Evolutionary conservation across 2,888 invertebrate genomes (phyloP).

Genomic region (Orgyia antiqua): DNA sequence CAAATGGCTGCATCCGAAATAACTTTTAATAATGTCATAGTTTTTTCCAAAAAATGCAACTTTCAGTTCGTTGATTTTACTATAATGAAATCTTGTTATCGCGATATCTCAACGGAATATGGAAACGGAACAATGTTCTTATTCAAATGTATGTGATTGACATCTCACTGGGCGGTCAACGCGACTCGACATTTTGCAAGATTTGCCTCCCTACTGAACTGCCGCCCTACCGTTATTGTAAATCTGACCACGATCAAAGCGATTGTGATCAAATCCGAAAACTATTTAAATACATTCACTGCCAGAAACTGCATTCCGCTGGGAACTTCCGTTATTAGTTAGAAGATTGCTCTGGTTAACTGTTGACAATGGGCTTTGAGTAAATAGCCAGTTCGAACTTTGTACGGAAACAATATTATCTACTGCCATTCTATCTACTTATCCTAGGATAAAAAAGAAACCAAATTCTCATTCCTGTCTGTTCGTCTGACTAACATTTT

Average conservation of each 20-base stretch:
- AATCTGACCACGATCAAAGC: constrained; percentile 62
- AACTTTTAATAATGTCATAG: constrained; percentile 36
- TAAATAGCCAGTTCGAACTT: no score
- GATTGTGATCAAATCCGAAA: constrained; percentile 61
- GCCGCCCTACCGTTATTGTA: constrained; percentile 50
- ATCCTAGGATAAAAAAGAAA: no score
- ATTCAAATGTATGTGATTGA: constrained; percentile 74
- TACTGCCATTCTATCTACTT: no score
- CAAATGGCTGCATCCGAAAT: constrained; percentile 48
- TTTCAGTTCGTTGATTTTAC: constrained; percentile 61
- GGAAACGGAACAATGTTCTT: constrained; percentile 62
- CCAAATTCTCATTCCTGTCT: no score
- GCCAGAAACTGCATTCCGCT: constrained; percentile 37
- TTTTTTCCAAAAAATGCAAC: constrained; percentile 51
- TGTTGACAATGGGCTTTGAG: no score
- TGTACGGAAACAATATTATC: no score
- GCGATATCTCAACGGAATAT: constrained; percentile 61
- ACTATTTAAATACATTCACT: constrained; percentile 57
- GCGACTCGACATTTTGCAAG: constrained; percentile 31
- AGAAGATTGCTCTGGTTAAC: no score
- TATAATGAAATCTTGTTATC: constrained; percentile 63
- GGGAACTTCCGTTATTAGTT: constrained; percentile 61
- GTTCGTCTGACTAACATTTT: no score
- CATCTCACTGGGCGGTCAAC: constrained; percentile 72
- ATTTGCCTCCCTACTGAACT: constrained; percentile 30